Conservation (phyloP, 2,888 invertebrate species). For the Disparrhopalites patrizii region DNA sequence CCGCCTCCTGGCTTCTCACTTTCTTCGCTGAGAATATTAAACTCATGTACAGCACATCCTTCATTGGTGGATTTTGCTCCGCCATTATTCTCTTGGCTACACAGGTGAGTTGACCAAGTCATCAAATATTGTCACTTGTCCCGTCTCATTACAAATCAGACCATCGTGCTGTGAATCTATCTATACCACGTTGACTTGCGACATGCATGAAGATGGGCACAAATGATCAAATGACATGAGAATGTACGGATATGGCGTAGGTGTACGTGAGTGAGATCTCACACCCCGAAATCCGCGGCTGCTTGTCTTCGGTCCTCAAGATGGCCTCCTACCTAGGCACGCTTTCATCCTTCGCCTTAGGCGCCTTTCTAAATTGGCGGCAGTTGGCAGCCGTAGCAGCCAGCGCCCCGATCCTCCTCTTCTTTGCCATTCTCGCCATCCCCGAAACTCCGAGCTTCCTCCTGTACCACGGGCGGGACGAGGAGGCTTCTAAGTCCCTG, state of each 20-base stretch:
- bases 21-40: slow-evolving; percentile 67
- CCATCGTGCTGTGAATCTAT: too few species aligned
- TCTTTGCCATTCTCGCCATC: slow-evolving; percentile 68
- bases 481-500: slow-evolving; percentile 67
- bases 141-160: not conserved
- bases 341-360: slow-evolving; percentile 75
- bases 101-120: slow-evolving; percentile 56
- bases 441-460: slow-evolving; percentile 87
- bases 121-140: not conserved
- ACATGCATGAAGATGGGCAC: too few species aligned
- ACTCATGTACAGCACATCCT: slow-evolving; percentile 77
- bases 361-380: slow-evolving; percentile 78
- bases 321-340: slow-evolving; percentile 75
- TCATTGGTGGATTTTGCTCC: slow-evolving; percentile 77
- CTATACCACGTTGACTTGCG: too few species aligned
- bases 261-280: slow-evolving; percentile 91
- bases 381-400: slow-evolving; percentile 76
- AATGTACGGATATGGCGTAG: too few species aligned
- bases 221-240: too few species aligned
- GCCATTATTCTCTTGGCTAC: slow-evolving; percentile 72
- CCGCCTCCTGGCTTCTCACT: slow-evolving; percentile 75
- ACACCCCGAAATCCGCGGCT: slow-evolving; percentile 78
- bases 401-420: slow-evolving; percentile 70
- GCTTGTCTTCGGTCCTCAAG: slow-evolving; percentile 79
- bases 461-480: slow-evolving; percentile 69